Conservation (phyloP, 2,888 invertebrate genomes). For the Meghimatium bilineatum region DNA sequence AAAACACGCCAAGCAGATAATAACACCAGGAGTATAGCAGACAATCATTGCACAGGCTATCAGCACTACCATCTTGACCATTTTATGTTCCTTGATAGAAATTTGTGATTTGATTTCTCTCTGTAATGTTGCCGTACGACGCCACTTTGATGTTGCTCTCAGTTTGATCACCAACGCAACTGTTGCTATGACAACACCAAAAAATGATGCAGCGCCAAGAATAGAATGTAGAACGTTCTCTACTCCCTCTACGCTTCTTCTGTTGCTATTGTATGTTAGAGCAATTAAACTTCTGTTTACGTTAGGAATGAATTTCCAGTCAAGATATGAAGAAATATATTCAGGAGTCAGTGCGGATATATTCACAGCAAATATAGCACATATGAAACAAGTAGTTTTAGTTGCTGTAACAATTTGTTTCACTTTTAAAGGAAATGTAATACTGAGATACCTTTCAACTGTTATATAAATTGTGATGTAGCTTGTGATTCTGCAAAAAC, state of each 20-base stretch:
- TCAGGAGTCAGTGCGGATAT: neutral
- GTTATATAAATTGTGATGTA: conserved; percentile 10
- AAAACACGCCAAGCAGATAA: neutral
- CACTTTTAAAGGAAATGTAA: conserved; percentile 3
- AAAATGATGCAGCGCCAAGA: neutral
- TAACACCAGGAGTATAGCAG: neutral
- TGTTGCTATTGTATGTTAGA: neutral
- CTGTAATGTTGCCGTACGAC: neutral
- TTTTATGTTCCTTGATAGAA: neutral
- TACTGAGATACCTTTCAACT: neutral
- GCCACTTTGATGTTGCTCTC: neutral
- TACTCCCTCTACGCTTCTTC: neutral
- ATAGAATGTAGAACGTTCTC: neutral
- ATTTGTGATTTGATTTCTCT: neutral
- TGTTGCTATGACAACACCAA: neutral
- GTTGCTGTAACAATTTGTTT: neutral
- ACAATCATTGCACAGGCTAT: conserved; percentile 11
- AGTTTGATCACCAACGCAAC: neutral
- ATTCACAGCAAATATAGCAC: conserved; percentile 9
- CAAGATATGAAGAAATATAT: neutral
- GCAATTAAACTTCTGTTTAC: neutral
- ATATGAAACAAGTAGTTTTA: neutral
- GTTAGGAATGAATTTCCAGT: conserved; percentile 1
- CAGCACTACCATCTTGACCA: neutral
- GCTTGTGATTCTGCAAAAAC: neutral